A percentile compares a stretch with the other conserved stretches of the same genome.
Evolutionary conservation across 2,888 invertebrate species (phyloP).

Genomic region (Oligia fasciuncula): DNA sequence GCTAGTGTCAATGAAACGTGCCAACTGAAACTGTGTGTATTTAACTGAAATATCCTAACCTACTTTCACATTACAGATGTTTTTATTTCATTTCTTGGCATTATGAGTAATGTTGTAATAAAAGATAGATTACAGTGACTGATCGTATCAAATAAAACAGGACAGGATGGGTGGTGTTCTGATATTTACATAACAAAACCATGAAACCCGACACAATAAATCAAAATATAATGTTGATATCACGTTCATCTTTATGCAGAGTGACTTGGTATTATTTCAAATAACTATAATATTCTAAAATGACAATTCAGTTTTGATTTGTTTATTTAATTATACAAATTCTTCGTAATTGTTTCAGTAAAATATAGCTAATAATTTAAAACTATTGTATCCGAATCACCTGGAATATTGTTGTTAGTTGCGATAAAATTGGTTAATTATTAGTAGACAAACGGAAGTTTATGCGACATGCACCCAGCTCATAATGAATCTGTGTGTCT

Average conservation of each 20-base stretch:
- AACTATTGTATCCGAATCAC: constrained; percentile 10
- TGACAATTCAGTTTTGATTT: constrained; percentile 25
- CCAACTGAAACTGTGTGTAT: constrained; percentile 75
- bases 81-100: constrained; percentile 50
- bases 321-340: not conserved
- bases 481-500: constrained; percentile 88
- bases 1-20: constrained; percentile 82
- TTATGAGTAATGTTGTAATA: constrained; percentile 36
- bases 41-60: constrained; percentile 81
- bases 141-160: constrained; percentile 35
- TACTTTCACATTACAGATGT: constrained; percentile 54
- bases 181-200: constrained; percentile 54
- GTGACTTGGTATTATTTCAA: constrained; percentile 41
- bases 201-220: constrained; percentile 30
- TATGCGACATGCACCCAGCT: constrained; percentile 81
- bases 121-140: constrained; percentile 10
- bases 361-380: constrained; percentile 2
- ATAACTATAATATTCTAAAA: constrained; percentile 23
- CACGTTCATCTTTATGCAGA: constrained; percentile 39
- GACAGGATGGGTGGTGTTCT: constrained; percentile 31
- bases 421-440: constrained; percentile 51
- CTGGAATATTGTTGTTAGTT: constrained; percentile 48
- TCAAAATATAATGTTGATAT: constrained; percentile 36
- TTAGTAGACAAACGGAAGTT: constrained; percentile 61
- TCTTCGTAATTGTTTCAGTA: not conserved